phyloP scores from a whole-genome alignment of 2,888 invertebrate genomes.

The Agrotis ipsilon region DNA sequence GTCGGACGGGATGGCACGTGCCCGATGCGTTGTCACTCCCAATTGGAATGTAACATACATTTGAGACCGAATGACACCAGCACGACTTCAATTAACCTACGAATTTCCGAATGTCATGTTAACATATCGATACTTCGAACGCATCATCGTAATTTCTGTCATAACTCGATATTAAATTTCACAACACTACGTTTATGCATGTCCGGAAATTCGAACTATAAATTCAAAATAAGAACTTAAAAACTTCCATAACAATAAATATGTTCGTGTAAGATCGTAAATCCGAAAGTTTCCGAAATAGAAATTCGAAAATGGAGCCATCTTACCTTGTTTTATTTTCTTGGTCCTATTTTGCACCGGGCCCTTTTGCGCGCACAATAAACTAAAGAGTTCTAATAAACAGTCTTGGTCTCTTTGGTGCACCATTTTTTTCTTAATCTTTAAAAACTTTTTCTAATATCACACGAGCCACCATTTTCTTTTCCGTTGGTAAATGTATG shows the following conservation, averaged over 20 bases:
- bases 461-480: not conserved
- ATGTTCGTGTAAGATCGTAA: conserved; percentile 45
- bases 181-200: conserved; percentile 40
- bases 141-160: conserved; percentile 11
- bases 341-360: conserved; percentile 67
- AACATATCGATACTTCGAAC: conserved; percentile 23
- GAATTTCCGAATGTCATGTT: conserved; percentile 46
- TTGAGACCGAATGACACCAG: conserved; percentile 53
- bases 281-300: conserved; percentile 46
- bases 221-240: conserved; percentile 56
- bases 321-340: conserved; percentile 76
- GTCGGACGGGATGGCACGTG: conserved; percentile 36
- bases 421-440: conserved; percentile 75
- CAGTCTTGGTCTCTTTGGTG: conserved; percentile 80
- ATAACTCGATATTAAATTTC: conserved; percentile 26
- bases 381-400: conserved; percentile 78
- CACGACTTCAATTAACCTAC: conserved; percentile 64
- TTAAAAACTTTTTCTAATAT: not conserved
- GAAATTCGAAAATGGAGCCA: conserved; percentile 49
- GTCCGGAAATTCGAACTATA: conserved; percentile 37
- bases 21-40: conserved; percentile 44
- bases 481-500: not conserved
- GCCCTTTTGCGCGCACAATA: conserved; percentile 80
- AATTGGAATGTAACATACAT: conserved; percentile 64
- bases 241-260: conserved; percentile 52